These are phyloP conservation scores for Sisor rabdophorus DNA, from an alignment of 2,113 vertebrate genomes.

Conservation along the genomic window DNA sequence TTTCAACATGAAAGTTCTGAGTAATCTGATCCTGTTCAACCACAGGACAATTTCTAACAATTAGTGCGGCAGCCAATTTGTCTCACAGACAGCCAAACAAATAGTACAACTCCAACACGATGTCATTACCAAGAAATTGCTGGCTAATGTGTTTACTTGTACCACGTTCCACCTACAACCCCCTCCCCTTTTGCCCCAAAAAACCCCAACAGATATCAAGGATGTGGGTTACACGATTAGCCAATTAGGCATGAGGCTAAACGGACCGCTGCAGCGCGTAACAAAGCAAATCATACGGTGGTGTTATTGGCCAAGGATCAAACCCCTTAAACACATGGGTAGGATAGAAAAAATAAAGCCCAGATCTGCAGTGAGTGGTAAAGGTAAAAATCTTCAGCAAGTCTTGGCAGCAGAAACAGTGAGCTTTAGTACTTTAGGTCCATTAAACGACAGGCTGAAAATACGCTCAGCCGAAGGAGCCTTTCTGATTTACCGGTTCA, in stretches of 20 bases:
- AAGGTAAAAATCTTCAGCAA: neutral
- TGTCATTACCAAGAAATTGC: slow-evolving; percentile 36
- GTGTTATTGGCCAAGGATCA: neutral
- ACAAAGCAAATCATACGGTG: slow-evolving; percentile 19
- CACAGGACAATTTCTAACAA: slow-evolving; percentile 42
- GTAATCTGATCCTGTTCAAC: slow-evolving; percentile 21
- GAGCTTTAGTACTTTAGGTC: neutral
- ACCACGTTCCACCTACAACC: slow-evolving; percentile 28
- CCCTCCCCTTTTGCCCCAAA: too few species aligned
- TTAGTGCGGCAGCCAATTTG: slow-evolving; percentile 54
- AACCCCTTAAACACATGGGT: neutral
- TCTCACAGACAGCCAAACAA: slow-evolving; percentile 53
- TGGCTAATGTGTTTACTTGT: slow-evolving; percentile 45
- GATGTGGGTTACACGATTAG: slow-evolving; percentile 39
- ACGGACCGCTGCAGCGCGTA: neutral
- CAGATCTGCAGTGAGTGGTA: neutral
- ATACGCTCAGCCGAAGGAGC: slow-evolving; percentile 5
- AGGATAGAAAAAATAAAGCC: too few species aligned
- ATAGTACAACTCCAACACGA: slow-evolving; percentile 40
- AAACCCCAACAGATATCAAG: slow-evolving; percentile 18
- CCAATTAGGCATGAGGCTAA: slow-evolving; percentile 35
- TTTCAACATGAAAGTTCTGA: neutral
- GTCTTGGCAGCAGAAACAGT: neutral
- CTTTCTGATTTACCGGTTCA: slow-evolving; percentile 19
- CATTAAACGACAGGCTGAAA: slow-evolving; percentile 7